Conservation (phyloP, 2,113 vertebrate genomes). For the Chunga burmeisteri region DNA sequence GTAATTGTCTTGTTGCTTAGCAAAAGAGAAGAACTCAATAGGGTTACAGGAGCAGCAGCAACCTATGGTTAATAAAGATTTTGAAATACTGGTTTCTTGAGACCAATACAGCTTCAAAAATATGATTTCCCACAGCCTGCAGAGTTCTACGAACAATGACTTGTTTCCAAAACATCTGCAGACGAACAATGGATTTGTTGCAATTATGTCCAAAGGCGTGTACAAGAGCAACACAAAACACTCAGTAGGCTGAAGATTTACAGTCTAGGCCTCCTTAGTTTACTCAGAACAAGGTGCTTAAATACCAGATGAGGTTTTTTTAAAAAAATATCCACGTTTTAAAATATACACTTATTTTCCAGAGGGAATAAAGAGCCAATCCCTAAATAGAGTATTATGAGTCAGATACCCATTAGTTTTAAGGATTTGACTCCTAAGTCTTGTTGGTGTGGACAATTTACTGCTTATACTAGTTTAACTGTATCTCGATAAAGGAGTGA, state of each 20-base stretch:
- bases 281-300: not conserved
- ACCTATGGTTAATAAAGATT: constrained; percentile 23
- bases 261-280: not conserved
- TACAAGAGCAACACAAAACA: not conserved
- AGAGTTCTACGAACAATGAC: not conserved
- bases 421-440: not conserved
- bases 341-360: not conserved
- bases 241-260: not conserved
- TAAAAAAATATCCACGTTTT: not conserved
- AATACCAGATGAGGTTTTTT: not conserved
- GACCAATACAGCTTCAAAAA: not conserved
- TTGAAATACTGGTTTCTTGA: not conserved
- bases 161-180: not conserved
- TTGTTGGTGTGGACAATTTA: not conserved
- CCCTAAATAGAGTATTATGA: not conserved
- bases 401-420: not conserved
- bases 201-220: not conserved
- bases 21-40: not conserved
- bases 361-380: not conserved
- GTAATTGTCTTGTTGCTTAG: constrained; percentile 59
- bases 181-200: not conserved
- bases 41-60: not conserved
- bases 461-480: not conserved
- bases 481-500: accelerated
- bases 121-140: not conserved